Evolutionary conservation across 2,113 vertebrate genomes (phyloP).

Genomic region (Crotalus tigris): DNA sequence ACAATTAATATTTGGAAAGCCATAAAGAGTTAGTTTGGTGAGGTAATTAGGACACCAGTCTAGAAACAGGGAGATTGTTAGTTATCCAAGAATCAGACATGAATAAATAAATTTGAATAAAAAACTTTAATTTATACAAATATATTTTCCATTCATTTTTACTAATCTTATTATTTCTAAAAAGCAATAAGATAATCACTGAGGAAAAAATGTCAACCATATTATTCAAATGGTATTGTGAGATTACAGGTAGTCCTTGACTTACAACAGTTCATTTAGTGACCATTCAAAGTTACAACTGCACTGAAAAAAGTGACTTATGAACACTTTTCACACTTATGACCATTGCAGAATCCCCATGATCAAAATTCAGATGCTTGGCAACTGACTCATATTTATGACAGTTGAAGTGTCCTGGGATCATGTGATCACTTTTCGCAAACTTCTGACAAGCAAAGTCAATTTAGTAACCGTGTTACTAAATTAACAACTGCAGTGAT

Average conservation of each 20-base stretch:
- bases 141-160: neutral
- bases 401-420: neutral
- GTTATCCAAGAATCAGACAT: neutral
- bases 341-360: neutral
- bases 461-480: neutral
- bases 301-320: neutral
- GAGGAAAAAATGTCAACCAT: neutral
- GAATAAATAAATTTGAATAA: neutral
- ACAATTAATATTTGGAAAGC: neutral
- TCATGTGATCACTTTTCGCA: neutral
- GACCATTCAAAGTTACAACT: neutral
- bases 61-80: neutral
- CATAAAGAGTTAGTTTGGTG: neutral
- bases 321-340: neutral
- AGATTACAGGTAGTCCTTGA: neutral
- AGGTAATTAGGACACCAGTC: neutral
- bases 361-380: neutral
- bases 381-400: neutral
- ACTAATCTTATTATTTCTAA: rapidly evolving
- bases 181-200: neutral
- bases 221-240: neutral
- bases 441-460: neutral
- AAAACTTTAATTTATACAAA: neutral
- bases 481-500: too few species aligned
- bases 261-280: neutral